Base-by-base conservation (phyloP, 1,140 invertebrate genomes). In the Chlorops oryzae region DNA sequence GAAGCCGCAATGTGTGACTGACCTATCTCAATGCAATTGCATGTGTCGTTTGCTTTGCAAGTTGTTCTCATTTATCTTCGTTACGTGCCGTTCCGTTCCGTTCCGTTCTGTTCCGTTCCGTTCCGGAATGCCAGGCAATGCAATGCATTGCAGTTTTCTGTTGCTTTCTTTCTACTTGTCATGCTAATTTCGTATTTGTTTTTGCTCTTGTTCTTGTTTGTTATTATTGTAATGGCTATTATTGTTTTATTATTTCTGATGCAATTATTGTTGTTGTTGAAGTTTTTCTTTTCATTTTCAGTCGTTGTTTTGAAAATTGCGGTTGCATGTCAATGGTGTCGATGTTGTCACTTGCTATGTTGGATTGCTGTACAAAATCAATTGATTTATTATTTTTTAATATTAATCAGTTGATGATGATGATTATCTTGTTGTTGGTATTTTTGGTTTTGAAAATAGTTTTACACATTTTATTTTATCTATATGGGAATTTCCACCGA, bases 21-120 rank as follows among this genome's bases (percentile, higher is more conserved):
- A 66, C 64, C 64, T 66, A 66, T 64, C 64, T 67, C 64, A 66
- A 66, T 66, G 64, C 64, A 67, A 66, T 64, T 50, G 38, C 48
- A 42, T 50, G 38, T 50, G 48, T 50, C 47, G 37, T 49, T 49
- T 49, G 18, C 23, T 23, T 47, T 49, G 39, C 27, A 49, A 49
- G 37, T 49, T 49, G 47, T 49, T 49, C 47, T 49, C 47, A 49
- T 49, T 49, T 49, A 40, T 49, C 47, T 49, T 49, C 47, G 22
- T 49, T 35, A 27, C 37, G 47, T 18, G 7, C 7, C 17, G 7
- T 7, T 6, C 15, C 17, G 37, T 39, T 9, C 6, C 18, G 12
- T 39, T 39, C 15, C 17, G 15, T 39, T 39, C 18, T 38, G 35
- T 21, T 37, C 28, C 9, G 9, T 15, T 15, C 28, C 28, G 9